Conservation (phyloP, 2,113 vertebrate genomes). For the Coryphaenoides rupestris region DNA sequence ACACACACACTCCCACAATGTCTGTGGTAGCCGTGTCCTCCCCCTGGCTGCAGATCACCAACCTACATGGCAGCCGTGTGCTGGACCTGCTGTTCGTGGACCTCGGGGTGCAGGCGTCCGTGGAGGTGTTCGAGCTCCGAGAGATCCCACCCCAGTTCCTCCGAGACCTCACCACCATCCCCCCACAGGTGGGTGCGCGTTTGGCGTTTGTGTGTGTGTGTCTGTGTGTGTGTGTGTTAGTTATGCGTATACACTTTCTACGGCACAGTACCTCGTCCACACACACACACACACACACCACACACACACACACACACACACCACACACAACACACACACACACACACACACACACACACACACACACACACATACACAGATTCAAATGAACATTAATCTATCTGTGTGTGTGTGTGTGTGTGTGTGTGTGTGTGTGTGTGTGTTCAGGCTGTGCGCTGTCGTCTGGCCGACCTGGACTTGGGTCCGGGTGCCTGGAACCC, state of each 20-base stretch:
- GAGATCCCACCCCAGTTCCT: slow-evolving; percentile 86
- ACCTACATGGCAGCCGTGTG: slow-evolving; percentile 87
- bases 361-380: no score
- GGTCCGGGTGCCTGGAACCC: slow-evolving; percentile 90
- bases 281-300: no score
- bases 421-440: no score
- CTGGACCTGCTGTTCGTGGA: slow-evolving; percentile 90
- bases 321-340: no score
- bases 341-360: no score
- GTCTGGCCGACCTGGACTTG: slow-evolving; percentile 84
- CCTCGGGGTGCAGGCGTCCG: slow-evolving; percentile 82
- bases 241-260: no score
- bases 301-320: no score
- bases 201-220: not conserved
- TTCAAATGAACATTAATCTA: no score
- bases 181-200: slow-evolving; percentile 82
- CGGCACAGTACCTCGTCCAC: no score
- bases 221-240: not conserved
- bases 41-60: slow-evolving; percentile 78
- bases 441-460: slow-evolving; percentile 87
- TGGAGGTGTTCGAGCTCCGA: slow-evolving; percentile 89
- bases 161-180: slow-evolving; percentile 80
- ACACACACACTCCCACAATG: no score
- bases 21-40: no score
- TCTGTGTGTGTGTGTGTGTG: slow-evolving; percentile 63